phyloP scores from a whole-genome alignment of 1,140 invertebrate species.

The Lepeophtheirus salmonis region DNA sequence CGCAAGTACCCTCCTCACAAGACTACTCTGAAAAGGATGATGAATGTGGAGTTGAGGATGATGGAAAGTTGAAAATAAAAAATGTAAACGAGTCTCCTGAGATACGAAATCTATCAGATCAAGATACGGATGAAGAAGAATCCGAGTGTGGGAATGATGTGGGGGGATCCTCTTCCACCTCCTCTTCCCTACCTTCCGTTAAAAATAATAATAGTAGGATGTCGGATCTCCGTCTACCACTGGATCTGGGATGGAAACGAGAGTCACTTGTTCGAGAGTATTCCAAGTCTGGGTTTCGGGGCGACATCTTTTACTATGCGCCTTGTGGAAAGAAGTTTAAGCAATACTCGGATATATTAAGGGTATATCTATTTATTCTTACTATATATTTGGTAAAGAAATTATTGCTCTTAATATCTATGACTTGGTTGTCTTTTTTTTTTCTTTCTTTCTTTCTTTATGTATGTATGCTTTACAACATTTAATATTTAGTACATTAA shows the following conservation, averaged over 20 bases:
- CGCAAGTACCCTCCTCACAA: too few species aligned
- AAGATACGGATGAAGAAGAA: neutral
- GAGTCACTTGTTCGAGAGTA: slow-evolving; percentile 46
- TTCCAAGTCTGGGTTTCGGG: slow-evolving; percentile 41
- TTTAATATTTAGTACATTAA: neutral
- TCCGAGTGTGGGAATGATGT: neutral
- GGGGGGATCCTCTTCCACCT: neutral
- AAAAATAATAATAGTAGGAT: slow-evolving; percentile 25
- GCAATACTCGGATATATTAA: slow-evolving; percentile 48
- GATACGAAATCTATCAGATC: slow-evolving; percentile 5
- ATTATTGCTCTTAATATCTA: neutral
- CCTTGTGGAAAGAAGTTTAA: slow-evolving; percentile 59
- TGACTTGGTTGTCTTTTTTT: neutral
- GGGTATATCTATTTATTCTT: slow-evolving; percentile 31
- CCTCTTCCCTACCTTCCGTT: neutral
- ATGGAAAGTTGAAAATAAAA: slow-evolving; percentile 5
- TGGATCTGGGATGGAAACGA: slow-evolving; percentile 67
- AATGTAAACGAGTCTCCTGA: neutral
- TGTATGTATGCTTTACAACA: too few species aligned
- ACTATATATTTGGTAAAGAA: slow-evolving; percentile 1
- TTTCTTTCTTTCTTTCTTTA: neutral
- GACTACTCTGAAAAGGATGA: slow-evolving; percentile 4
- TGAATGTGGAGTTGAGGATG: neutral
- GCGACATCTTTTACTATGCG: slow-evolving; percentile 69
- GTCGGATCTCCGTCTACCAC: slow-evolving; percentile 44